phyloP scores from a whole-genome alignment of 2,888 invertebrate species.

The Drosophila greeni region DNA sequence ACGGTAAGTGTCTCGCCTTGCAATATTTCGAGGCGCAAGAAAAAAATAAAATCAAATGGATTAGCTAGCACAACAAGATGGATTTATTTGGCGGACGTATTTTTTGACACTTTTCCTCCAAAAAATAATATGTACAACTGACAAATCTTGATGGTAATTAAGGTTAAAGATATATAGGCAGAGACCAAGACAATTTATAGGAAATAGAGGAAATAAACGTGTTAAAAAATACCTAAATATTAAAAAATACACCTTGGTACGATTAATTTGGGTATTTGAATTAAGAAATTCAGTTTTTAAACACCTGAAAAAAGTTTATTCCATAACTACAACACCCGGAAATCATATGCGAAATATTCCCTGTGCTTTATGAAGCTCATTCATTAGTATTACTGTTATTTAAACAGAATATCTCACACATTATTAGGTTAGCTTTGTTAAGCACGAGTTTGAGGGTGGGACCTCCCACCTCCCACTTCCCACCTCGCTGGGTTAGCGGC shows the following conservation, averaged over 20 bases:
- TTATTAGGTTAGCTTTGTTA: neutral
- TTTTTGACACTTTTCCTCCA: neutral
- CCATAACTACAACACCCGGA: too few relatives aligned
- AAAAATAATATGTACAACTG: constrained; percentile 5
- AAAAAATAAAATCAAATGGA: constrained; percentile 13
- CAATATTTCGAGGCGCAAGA: constrained; percentile 3
- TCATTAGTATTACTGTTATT: neutral
- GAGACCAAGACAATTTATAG: neutral
- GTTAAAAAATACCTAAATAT: neutral
- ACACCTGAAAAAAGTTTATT: too few relatives aligned
- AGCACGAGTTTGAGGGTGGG: neutral
- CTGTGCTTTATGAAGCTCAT: neutral
- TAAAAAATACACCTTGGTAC: neutral
- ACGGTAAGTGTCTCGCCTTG: constrained; percentile 21
- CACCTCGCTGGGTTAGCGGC: constrained; percentile 33
- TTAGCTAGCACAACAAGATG: neutral
- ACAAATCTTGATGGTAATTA: neutral
- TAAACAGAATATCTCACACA: neutral
- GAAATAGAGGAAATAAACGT: neutral
- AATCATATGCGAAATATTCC: neutral
- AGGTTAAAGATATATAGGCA: neutral
- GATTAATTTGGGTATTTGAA: too few relatives aligned
- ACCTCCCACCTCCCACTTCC: neutral
- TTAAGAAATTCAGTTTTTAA: too few relatives aligned
- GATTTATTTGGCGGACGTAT: constrained; percentile 2